Base-by-base conservation (phyloP, 1,140 invertebrate species). In the Helicoverpa armigera region DNA sequence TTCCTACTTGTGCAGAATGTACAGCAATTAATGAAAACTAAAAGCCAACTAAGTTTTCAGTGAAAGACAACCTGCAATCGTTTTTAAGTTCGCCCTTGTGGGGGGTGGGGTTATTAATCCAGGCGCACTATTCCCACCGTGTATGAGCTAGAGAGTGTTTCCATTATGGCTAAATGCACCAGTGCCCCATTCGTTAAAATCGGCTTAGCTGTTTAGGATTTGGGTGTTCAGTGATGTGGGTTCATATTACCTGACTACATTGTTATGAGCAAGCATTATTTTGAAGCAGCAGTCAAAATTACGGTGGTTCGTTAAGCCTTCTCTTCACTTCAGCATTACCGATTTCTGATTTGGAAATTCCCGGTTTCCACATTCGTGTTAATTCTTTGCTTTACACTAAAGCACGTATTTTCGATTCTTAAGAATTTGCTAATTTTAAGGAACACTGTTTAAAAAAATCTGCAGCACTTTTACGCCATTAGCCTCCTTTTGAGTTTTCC, bases 141-240 rank as follows among this genome's bases (percentile, higher is more conserved):
- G 35, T 67, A 67, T 48, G 9, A 67, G n/a, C 65, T 4, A 29
- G 58, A 23, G 23, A 61, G 65, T 67, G 35, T 69, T 70, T 31
- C 18, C 69, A 72, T 53, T 72, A 72, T 72, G 50, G 69, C 50
- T 54, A 53, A 72, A 72, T 72, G 69, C 69, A 72, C 23, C 69
- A 12, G 23, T 53, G 53, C 50, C 23, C 18, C 13, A 72, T 72
- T 54, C 50, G 69, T 72, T 53, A 31, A 72, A 72, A 72, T 72
- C 69, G 69, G 69, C 50, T 72, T 72, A 72, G 12, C 69, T 54
- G 50, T 61, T 61, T 31, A 61, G 23, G 58, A 50, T 69, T 69
- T 67, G 16, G 63, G 29, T 48, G 50, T 43, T 50, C 50, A 50
- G 65, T 69, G 43, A 50, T 50, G 7, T 67, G 35, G 43, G 16